Base-by-base conservation (phyloP, 2,113 vertebrate species). In the Chloropsis hardwickii region DNA sequence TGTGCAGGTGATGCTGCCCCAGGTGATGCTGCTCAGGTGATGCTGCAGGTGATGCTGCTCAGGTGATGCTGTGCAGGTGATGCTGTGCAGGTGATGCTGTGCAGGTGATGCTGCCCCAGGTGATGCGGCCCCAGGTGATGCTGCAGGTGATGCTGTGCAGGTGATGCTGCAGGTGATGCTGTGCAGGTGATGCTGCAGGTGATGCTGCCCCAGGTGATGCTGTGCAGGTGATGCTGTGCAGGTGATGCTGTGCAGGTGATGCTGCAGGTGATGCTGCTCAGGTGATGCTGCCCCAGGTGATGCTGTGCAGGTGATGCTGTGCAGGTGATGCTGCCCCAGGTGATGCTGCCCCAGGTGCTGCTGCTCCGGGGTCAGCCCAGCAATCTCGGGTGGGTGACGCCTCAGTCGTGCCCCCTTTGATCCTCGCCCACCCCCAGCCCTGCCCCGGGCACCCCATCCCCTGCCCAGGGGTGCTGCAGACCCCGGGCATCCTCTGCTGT, bases 351-450 rank as follows among this genome's bases (percentile, higher is more conserved):
- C 4, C 76, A 28, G 31, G 13, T 87, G 88, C 12, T 12, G 50
- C 33, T 8, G 50, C 35, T 27, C 23, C 74, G 77, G 91, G 91
- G 93, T 92, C 97, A 95, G 78, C 44, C 44, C 66, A 94, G 94
- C 94, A 88, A 97, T 94, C 96, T 70, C 35, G 2, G 56, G 14
- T 58, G 56, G 33, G n/a, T 16, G 22, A 24, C 24, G 89, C 58
- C 85, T 76, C 50, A 71, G 50, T 40, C 2, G 44, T 82, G 62
- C 27, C 82, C 71, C 78, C 92, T 95, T 97, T 94, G 97, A 93
- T 95, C 94, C 76, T 14, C 28, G 22, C 56, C 6, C 56, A 12
- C 81, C 89, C 15, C 21, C 27, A 4, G 92, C 94, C 71, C 65
- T 47, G 23, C 29, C 95, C 35, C 3, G 40, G 94, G 61, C 51